Percentiles rank a stretch among this genome's conserved stretches.
Evolutionary conservation across 2,797 vertebrate genomes (phyloP).

Genomic region (Pygocentrus nattereri): DNA sequence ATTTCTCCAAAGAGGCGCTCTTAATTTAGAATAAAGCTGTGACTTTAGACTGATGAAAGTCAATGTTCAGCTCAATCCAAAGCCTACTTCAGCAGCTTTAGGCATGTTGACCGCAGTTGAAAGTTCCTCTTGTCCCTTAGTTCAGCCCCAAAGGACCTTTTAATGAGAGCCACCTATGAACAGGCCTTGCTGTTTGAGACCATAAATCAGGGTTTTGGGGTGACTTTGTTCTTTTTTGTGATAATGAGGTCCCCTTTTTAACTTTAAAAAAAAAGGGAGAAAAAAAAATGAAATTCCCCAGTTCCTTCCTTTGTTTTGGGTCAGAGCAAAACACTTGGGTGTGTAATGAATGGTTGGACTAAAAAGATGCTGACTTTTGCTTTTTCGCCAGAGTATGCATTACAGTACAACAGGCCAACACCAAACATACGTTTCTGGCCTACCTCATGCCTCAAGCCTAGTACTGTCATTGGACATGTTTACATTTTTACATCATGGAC

Average conservation of each 20-base stretch:
- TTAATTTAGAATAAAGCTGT: slow-evolving; percentile 1
- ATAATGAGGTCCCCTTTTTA: slow-evolving; percentile 49
- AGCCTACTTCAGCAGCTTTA: slow-evolving; percentile 23
- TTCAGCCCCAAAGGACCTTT: slow-evolving; percentile 29
- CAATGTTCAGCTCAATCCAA: slow-evolving; percentile 11
- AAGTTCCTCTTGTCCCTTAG: slow-evolving; percentile 4
- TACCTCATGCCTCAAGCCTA: not conserved
- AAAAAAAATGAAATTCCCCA: not conserved
- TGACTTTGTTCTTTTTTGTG: slow-evolving; percentile 39
- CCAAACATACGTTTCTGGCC: not conserved
- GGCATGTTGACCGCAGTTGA: slow-evolving; percentile 22
- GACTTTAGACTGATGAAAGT: slow-evolving; percentile 38
- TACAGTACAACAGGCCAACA: not conserved
- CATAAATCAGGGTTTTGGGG: slow-evolving; percentile 19
- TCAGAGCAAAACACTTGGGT: slow-evolving; percentile 19
- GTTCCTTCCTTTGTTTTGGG: slow-evolving; percentile 13
- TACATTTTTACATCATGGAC: not conserved
- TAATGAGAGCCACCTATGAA: slow-evolving; percentile 44
- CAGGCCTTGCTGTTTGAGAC: slow-evolving; percentile 29
- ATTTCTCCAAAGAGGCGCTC: not conserved
- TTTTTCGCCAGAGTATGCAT: slow-evolving; percentile 5
- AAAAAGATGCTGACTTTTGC: slow-evolving; percentile 27
- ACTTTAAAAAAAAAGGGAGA: slow-evolving; percentile 19
- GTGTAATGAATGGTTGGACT: slow-evolving; percentile 21
- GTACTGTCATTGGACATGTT: not conserved